Base-by-base conservation (phyloP, 2,113 vertebrate species). In the Oreochromis tanganicae region DNA sequence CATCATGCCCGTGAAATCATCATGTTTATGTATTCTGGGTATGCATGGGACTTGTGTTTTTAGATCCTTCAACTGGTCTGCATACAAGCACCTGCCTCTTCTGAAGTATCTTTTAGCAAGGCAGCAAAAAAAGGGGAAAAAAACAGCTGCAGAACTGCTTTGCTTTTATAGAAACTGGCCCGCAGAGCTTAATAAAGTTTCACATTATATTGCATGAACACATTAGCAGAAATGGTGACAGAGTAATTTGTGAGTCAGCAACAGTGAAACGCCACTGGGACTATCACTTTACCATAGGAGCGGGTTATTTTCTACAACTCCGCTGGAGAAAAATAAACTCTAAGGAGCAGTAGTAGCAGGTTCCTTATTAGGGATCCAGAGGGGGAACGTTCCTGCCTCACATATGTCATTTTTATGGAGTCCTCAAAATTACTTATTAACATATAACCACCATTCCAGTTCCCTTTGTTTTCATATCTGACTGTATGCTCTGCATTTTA, bases 231-330 rank as follows among this genome's bases (percentile, higher is more conserved):
- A 92, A 92, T 84, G 81, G 81, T 92, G 88, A 92, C 82, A 83
- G 85, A 87, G 84, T 93, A 88, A 92, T 93, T 92, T 90, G 90
- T 78, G 91, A 95, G 91, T 93, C 89, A 84, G 93, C 78, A 89
- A 86, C 91, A 80, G 85, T 90, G 55, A 87, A 88, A 85, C 32
- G 0, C 91, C 90, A 54, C 14, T 63, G 91, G 92, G 92, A 88
- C 68, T 94, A 93, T 95, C 85, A 29, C 56, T 90, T 95, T 94
- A 92, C 94, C 78, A 86, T 85, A 86, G 79, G 52, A 81, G 61
- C 12, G 0, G 41, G 36, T 52, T 86, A 38, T 86, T 91, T 82
- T 82, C 54, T 82, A 61, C 46, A 38, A 38, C 55, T 75, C 78
- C 78, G 36, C 46, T 52, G 85, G 81, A 87, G 83, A 32, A 90